These are phyloP conservation scores for Actias luna DNA, from an alignment of 2,888 invertebrate species.

Conservation along the genomic window DNA sequence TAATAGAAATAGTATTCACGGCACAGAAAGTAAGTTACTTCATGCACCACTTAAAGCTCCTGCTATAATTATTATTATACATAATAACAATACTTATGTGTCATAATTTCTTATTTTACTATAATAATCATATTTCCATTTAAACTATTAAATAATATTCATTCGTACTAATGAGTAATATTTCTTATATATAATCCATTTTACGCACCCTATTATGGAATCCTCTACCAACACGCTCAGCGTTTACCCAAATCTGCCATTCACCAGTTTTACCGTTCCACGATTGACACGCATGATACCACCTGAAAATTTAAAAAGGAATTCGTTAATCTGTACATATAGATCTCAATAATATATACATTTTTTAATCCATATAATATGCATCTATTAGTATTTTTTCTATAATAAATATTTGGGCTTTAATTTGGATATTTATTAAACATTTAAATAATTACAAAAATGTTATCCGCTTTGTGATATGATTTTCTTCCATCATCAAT, in stretches of 20 bases:
- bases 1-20: too few species aligned
- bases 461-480: too few species aligned
- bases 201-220: conserved; percentile 91
- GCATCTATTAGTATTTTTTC: too few species aligned
- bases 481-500: too few species aligned
- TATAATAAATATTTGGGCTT: too few species aligned
- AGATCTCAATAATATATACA: too few species aligned
- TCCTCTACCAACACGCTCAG: conserved; percentile 91
- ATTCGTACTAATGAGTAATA: background rate
- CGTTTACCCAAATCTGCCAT: conserved; percentile 95
- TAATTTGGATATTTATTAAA: too few species aligned
- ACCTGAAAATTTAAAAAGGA: conserved; percentile 63
- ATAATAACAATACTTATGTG: too few species aligned
- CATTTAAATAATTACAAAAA: too few species aligned
- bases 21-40: too few species aligned
- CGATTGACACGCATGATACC: conserved; percentile 94
- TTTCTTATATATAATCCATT: background rate
- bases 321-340: background rate
- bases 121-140: background rate
- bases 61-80: too few species aligned
- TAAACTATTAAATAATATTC: background rate
- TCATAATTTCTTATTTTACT: background rate
- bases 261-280: conserved; percentile 95
- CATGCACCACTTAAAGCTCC: background rate
- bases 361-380: too few species aligned